Conservation (phyloP, 1,140 invertebrate species). For the Laupala kohalensis region DNA sequence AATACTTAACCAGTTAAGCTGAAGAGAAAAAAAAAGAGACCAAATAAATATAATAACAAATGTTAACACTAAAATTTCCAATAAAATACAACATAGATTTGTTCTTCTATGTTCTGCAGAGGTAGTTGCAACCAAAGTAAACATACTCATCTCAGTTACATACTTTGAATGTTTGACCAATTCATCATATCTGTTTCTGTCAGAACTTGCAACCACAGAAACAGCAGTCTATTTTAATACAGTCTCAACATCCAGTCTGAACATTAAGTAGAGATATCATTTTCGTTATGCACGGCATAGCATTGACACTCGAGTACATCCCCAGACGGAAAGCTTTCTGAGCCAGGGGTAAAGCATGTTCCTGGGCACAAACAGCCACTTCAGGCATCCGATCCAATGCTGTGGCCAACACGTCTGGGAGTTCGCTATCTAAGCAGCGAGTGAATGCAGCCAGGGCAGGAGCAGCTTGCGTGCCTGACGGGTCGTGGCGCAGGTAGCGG, state of each 20-base stretch:
- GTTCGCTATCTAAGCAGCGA: slow-evolving; percentile 61
- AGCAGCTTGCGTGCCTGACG: slow-evolving; percentile 27
- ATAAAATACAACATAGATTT: too few species aligned
- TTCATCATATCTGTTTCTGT: too few species aligned
- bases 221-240: too few species aligned
- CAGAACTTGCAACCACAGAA: too few species aligned
- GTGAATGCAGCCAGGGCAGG: slow-evolving; percentile 52
- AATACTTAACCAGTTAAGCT: too few species aligned
- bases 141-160: too few species aligned
- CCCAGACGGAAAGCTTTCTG: slow-evolving; percentile 71
- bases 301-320: slow-evolving; percentile 63
- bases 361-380: slow-evolving; percentile 67
- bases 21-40: too few species aligned
- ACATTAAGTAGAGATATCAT: slow-evolving; percentile 66
- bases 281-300: slow-evolving; percentile 61
- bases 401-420: slow-evolving; percentile 62
- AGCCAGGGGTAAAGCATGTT: slow-evolving; percentile 64
- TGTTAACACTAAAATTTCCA: too few species aligned
- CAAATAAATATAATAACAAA: too few species aligned
- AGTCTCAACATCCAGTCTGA: slow-evolving; percentile 66
- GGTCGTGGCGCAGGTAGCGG: slow-evolving; percentile 50
- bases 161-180: too few species aligned
- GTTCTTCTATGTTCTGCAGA: too few species aligned
- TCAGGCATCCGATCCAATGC: slow-evolving; percentile 74
- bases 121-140: too few species aligned